phyloP scores from a whole-genome alignment of 1,140 invertebrate genomes.

The Micrasema longulum region DNA sequence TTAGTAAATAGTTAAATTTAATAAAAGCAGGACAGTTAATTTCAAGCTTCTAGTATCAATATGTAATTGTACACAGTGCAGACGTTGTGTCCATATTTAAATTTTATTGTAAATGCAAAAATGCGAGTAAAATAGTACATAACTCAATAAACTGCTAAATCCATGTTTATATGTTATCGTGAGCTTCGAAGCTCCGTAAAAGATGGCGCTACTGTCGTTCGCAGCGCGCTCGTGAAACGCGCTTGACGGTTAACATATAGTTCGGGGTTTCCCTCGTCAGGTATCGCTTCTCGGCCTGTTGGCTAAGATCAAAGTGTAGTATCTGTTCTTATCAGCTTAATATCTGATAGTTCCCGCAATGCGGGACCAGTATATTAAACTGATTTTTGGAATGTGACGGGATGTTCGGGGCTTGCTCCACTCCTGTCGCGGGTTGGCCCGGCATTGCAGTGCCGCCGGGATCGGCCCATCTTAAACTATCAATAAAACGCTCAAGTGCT shows the following conservation, averaged over 20 bases:
- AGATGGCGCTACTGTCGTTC: neutral
- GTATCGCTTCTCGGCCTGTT: constrained; percentile 66
- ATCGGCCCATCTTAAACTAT: constrained; percentile 51
- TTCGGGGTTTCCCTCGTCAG: neutral
- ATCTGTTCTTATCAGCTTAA: constrained; percentile 75
- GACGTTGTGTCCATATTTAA: too few species aligned
- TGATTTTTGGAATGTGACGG: constrained; percentile 71
- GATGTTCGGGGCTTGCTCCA: constrained; percentile 68
- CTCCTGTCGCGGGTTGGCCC: constrained; percentile 69
- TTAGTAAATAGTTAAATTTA: too few species aligned
- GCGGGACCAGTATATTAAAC: constrained; percentile 71
- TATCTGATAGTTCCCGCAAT: constrained; percentile 71
- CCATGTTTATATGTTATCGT: too few species aligned
- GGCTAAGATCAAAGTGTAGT: constrained; percentile 68
- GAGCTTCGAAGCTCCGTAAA: too few species aligned
- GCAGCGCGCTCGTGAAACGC: neutral
- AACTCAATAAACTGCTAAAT: too few species aligned
- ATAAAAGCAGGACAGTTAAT: too few species aligned
- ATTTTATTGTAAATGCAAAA: too few species aligned
- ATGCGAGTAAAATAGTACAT: too few species aligned
- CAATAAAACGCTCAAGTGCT: too few species aligned
- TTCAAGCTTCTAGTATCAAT: too few species aligned
- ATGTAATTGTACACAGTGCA: too few species aligned
- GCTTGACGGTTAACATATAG: neutral
- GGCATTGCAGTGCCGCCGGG: constrained; percentile 70